These are phyloP conservation scores for Bryconaethiops microstoma DNA, from an alignment of 2,797 vertebrate genomes.

Conservation along the genomic window DNA sequence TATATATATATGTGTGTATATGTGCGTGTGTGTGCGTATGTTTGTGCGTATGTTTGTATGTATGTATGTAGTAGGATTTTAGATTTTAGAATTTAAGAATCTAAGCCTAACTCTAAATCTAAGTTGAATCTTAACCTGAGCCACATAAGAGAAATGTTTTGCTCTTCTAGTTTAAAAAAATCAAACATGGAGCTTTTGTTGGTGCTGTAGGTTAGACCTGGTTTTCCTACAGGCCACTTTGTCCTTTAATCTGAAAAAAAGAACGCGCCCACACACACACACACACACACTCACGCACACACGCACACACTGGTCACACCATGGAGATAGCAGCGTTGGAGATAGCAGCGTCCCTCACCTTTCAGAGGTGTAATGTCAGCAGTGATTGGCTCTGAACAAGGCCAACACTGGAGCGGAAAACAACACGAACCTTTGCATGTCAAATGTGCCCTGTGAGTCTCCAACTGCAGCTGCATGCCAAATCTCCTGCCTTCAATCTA, in stretches of 20 bases:
- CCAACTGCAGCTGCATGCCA: not conserved
- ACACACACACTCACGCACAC: constrained; percentile 1
- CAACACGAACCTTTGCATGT: not conserved
- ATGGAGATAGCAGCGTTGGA: not conserved
- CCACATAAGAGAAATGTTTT: not conserved
- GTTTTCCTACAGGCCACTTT: not conserved
- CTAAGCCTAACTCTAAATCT: not conserved
- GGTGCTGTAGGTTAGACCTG: not conserved
- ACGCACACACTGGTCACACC: not conserved
- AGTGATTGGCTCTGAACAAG: constrained; percentile 25
- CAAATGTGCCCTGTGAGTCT: not conserved
- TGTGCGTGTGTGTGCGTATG: too few species aligned
- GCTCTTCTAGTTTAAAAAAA: not conserved
- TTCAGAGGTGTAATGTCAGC: constrained; percentile 38
- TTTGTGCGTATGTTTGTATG: too few species aligned
- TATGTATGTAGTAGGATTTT: too few species aligned
- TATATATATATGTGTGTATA: too few species aligned
- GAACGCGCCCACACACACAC: not conserved
- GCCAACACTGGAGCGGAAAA: constrained; percentile 8
- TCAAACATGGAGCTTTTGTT: not conserved
- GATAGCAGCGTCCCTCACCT: constrained; percentile 11
- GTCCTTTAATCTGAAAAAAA: not conserved
- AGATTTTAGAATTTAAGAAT: too few species aligned
- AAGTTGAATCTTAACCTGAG: not conserved
- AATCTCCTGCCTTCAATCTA: not conserved